Evolutionary conservation across 2,888 invertebrate genomes (phyloP), one percentile per base, ranked within the genome.

Genomic region (Nebria brevicollis): DNA sequence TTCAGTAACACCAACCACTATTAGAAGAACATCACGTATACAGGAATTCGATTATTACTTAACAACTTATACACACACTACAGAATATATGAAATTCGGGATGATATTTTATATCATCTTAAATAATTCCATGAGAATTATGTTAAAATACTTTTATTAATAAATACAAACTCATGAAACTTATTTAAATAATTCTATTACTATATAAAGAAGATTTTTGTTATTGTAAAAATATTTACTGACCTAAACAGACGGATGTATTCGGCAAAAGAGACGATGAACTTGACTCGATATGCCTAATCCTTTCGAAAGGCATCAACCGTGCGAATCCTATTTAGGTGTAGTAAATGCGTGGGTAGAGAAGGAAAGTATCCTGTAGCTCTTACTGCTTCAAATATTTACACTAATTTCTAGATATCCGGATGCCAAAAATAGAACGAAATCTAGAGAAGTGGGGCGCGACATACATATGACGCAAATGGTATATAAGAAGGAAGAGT

Each of bases 361-460:
- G 13, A 54, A 13, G 54, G 7, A 54, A 54, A 8, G 8, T 54
- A 54, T 54, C 54, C 54, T 7, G 54, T 0, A 11, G 54, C 54
- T 54, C 54, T 54, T 8, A 7, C 54, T 54, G 54, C 54, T 26
- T 26, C 68, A 68, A 68, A 68, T 68, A 68, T 68, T 68, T 68
- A 26, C 68, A 25, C 20, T 68, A 68, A 68, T 68, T 68, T 68
- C 68, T 25, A 20, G 68, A 68, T 68, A 68, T 68, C 26, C 68
- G 26, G 20, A 26, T 68, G 20, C 20, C 20, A 68, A 68, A 68
- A 68, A 25, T 25, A 68, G 26, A 26, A 15, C 15, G 10, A 68
- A 20, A 68, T 26, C 8, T 26, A 68, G 2, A 68, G 2, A 54
- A 54, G 54, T 11, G 8, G 13, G 8, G 54, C 54, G 8, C 54